Evolutionary conservation across 2,797 vertebrate species (phyloP).

Genomic region (Pseudochirops cupreus): DNA sequence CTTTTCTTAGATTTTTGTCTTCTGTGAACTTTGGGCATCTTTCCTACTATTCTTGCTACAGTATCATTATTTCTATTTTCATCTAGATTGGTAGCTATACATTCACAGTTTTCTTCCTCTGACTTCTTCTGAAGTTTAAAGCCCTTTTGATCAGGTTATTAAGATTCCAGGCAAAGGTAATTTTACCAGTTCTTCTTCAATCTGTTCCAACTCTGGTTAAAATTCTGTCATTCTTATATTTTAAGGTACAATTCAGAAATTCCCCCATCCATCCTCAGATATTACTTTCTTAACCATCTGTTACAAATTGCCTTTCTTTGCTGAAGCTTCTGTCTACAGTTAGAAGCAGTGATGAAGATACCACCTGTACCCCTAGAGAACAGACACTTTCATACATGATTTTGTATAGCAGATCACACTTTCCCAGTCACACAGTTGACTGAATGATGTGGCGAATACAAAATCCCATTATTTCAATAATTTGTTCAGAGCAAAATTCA

Average conservation of each 20-base stretch:
- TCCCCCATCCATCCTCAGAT: background rate
- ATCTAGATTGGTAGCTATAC: background rate
- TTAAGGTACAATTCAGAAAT: background rate
- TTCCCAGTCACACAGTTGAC: background rate
- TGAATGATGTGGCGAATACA: background rate
- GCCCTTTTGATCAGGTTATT: background rate
- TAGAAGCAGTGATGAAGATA: background rate
- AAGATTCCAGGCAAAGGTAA: background rate
- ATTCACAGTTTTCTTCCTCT: background rate
- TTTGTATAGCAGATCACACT: background rate
- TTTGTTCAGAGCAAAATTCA: background rate
- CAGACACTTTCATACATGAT: background rate
- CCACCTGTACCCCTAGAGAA: background rate
- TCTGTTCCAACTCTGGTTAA: background rate
- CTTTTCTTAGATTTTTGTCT: background rate
- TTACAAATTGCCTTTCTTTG: background rate
- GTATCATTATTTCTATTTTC: background rate
- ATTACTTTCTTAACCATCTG: background rate
- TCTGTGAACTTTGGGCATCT: background rate
- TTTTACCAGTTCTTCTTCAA: background rate
- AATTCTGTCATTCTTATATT: background rate
- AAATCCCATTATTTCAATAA: background rate
- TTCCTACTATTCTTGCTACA: background rate
- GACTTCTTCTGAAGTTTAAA: background rate
- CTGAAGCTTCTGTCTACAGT: background rate